Evolutionary conservation across 2,797 vertebrate species (phyloP).

Genomic region (Falco peregrinus): DNA sequence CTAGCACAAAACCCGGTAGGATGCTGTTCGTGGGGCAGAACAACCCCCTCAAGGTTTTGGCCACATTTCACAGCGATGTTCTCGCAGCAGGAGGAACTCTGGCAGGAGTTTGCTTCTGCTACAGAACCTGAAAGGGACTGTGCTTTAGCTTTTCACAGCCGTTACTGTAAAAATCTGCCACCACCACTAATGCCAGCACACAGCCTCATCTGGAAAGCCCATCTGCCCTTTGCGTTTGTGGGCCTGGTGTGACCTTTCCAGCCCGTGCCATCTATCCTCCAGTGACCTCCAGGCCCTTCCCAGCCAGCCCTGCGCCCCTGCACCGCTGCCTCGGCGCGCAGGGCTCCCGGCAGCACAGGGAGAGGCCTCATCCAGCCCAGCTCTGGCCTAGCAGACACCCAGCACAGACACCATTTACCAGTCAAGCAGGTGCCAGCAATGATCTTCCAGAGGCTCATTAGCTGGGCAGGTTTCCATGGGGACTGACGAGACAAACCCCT

Average conservation of each 20-base stretch:
- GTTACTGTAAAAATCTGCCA: not conserved
- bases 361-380: not conserved
- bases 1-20: not conserved
- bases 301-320: not conserved
- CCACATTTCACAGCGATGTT: rapidly evolving
- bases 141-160: not conserved
- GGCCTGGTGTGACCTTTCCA: rapidly evolving
- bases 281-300: not conserved
- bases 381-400: not conserved
- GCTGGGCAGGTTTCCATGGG: not conserved
- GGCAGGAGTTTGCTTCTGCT: not conserved
- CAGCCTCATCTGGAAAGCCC: not conserved
- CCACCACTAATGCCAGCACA: not conserved
- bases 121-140: not conserved
- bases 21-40: not conserved
- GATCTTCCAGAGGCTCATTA: not conserved
- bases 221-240: rapidly evolving
- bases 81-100: not conserved
- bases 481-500: not conserved
- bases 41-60: rapidly evolving
- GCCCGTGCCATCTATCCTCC: rapidly evolving
- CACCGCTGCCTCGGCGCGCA: rapidly evolving
- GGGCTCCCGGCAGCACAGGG: rapidly evolving
- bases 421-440: not conserved
- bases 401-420: not conserved